Evolutionary conservation across 1,140 invertebrate species (phyloP).

Genomic region (Cryptotermes secundus): DNA sequence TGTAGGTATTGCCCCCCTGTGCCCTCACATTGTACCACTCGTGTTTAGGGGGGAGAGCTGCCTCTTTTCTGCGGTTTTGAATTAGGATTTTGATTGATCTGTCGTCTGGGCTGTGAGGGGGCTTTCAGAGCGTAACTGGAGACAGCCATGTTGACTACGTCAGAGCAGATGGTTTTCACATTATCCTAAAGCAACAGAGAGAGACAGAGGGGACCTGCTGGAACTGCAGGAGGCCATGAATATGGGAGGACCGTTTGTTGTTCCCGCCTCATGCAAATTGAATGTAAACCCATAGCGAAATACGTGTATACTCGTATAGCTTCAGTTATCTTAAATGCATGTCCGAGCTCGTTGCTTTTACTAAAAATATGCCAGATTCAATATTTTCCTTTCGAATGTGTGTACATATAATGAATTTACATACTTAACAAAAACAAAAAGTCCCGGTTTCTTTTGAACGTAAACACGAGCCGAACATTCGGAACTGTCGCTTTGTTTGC

Average conservation of each 20-base stretch:
- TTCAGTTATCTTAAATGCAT: conserved; percentile 6
- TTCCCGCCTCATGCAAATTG: background rate
- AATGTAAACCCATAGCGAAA: background rate
- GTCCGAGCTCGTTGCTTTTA: background rate
- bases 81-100: background rate
- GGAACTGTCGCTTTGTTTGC: background rate
- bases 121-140: background rate
- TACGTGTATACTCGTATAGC: too few relatives aligned
- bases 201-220: too few relatives aligned
- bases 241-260: background rate
- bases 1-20: background rate
- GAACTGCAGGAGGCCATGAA: background rate
- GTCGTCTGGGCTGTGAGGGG: background rate
- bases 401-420: background rate
- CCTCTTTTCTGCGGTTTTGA: background rate
- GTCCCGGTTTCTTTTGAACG: background rate
- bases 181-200: background rate
- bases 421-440: background rate
- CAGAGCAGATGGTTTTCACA: conserved; percentile 15
- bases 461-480: background rate
- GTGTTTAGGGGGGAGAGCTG: background rate
- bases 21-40: too few relatives aligned
- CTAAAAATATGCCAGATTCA: background rate
- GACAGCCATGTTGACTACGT: background rate
- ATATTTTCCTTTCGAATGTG: background rate